Conservation (phyloP, 1,140 invertebrate species). For the Pantala flavescens region DNA sequence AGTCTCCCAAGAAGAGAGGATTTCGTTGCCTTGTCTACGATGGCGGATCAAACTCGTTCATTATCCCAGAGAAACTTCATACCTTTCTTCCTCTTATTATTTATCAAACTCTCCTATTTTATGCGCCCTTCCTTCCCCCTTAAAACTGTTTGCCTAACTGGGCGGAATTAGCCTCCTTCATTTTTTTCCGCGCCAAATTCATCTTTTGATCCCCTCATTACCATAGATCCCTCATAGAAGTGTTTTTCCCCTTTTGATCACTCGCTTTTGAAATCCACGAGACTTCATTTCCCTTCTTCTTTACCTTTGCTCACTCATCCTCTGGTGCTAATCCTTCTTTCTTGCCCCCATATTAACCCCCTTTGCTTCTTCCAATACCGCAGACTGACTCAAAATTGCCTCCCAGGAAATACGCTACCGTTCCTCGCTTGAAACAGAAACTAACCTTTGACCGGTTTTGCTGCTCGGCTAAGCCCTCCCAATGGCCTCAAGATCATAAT, state of each 20-base stretch:
- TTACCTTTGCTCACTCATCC: conserved; percentile 17
- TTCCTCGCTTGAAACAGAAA: conserved; percentile 1
- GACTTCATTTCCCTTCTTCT: conserved; percentile 17
- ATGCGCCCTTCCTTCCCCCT: background rate
- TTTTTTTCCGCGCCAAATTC: conserved; percentile 11
- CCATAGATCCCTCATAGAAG: background rate
- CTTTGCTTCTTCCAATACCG: background rate
- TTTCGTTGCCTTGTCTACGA: too few relatives aligned
- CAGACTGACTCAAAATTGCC: background rate
- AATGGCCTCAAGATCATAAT: conserved; percentile 9
- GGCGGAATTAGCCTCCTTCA: background rate
- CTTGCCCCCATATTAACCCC: background rate
- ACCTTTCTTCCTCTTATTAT: too few relatives aligned
- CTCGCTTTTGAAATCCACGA: conserved; percentile 11
- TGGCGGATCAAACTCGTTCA: too few relatives aligned
- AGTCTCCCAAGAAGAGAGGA: too few relatives aligned
- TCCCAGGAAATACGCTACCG: background rate
- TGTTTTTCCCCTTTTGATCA: conserved; percentile 11
- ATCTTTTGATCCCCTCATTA: conserved; percentile 21
- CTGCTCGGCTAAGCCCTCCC: background rate
- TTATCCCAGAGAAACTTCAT: too few relatives aligned
- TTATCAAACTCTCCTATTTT: too few relatives aligned
- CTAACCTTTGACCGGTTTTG: conserved; percentile 5
- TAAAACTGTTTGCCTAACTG: background rate
- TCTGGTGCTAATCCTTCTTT: conserved; percentile 12